Base-by-base conservation (phyloP, 2,888 invertebrate species). In the Hermodice carunculata region DNA sequence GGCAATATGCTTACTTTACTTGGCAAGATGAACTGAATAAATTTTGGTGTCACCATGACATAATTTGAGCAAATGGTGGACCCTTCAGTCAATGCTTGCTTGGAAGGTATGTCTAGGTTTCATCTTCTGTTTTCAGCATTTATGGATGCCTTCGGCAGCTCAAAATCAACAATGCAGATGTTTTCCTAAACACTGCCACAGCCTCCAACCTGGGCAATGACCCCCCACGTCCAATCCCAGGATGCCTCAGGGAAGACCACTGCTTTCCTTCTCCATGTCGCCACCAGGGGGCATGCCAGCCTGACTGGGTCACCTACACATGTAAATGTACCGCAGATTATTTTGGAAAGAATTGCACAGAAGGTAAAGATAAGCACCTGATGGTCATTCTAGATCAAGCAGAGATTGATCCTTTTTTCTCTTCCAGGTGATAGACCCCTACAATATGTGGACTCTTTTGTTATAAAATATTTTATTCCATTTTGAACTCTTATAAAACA, bases 71-170 rank as follows among this genome's bases (percentile, higher is more conserved):
- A 37, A 17, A 17, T 17, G 40, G 40, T 37, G 17, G 17, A 11
- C 11, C 11, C 40, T 37, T 37, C 17, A 37, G 17, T n/a, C 29
- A 28, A 5, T 26, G 29, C 17, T 59, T 29, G n/a, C 17, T 54
- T n/a, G n/a, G n/a, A n/a, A n/a, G n/a, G n/a, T n/a, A 40, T 14
- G 14, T 17, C n/a, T 17, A n/a, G 14, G n/a, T 40, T 40, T 40
- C n/a, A 40, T 40, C n/a, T 1, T n/a, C 42, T 56, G 11, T 64
- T 59, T 54, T n/a, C 70, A 83, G 83, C 67, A 76, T 81, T 54
- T 54, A 67, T n/a, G 83, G 83, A 8, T 83, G 83, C 67, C 57
- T 83, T 1, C 66, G 76, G 42, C 74, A 80, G 49, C 64, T 83
- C 32, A 71, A 64, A 24, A 69, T 82, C 57, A 82, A 81, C 70